Evolutionary conservation across 2,113 vertebrate species (phyloP).

Genomic region (Cnemophilus loriae): DNA sequence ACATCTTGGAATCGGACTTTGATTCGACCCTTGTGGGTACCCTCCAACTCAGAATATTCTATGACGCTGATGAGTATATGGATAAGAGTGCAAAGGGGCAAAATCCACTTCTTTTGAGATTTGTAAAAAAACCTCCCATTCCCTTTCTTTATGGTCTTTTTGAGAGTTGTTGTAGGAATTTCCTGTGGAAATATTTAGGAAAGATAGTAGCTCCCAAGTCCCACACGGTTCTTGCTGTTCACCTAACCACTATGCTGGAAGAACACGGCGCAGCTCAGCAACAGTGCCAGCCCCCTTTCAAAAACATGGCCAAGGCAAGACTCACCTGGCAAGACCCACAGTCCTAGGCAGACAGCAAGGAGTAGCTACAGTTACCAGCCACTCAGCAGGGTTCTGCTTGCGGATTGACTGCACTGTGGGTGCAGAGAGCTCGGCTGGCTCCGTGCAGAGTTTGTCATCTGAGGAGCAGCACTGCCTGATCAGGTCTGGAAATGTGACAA

Average conservation of each 20-base stretch:
- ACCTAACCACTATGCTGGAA: not conserved
- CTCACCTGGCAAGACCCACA: not conserved
- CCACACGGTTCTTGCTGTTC: not conserved
- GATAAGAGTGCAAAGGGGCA: not conserved
- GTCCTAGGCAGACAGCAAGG: not conserved
- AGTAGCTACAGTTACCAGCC: not conserved
- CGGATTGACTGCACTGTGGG: not conserved
- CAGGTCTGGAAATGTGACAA: not conserved
- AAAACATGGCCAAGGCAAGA: not conserved
- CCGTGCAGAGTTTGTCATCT: not conserved
- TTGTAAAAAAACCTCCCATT: not conserved
- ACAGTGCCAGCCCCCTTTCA: not conserved
- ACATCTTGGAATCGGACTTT: not conserved
- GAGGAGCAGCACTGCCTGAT: not conserved
- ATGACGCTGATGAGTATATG: not conserved
- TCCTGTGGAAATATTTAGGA: not conserved
- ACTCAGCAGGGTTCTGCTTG: not conserved
- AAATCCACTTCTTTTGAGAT: not conserved
- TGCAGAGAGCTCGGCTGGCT: not conserved
- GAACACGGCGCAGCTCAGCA: not conserved
- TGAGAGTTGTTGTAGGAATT: not conserved
- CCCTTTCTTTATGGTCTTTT: not conserved
- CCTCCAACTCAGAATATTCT: not conserved
- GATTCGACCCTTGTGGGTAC: not conserved
- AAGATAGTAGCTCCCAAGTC: not conserved